These are phyloP conservation scores for Rhodeus uyekii DNA, from an alignment of 2,797 vertebrate genomes.

Conservation along the genomic window DNA sequence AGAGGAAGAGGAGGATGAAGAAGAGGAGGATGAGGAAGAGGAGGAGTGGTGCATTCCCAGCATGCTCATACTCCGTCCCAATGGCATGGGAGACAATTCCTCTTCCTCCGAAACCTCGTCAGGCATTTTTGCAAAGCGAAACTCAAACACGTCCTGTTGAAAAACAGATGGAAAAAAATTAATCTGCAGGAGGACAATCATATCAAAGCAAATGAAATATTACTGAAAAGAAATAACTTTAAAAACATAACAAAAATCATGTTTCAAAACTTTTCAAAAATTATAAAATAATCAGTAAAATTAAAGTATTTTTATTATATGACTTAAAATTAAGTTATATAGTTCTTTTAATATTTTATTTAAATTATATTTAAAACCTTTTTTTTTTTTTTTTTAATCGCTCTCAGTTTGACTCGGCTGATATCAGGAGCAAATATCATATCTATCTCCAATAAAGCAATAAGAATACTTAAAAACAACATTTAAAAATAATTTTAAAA, in stretches of 20 bases:
- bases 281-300: background rate
- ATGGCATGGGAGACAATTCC: slow-evolving; percentile 69
- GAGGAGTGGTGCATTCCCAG: slow-evolving; percentile 79
- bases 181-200: background rate
- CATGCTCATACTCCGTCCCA: slow-evolving; percentile 69
- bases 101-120: slow-evolving; percentile 80
- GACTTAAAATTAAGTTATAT: background rate
- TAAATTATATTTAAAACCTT: background rate
- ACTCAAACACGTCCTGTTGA: slow-evolving; percentile 89
- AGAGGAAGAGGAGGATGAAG: slow-evolving; percentile 75
- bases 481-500: background rate
- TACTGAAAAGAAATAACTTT: background rate
- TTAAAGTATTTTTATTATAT: background rate
- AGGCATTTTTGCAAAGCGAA: slow-evolving; percentile 94
- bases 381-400: background rate
- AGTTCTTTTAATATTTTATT: background rate
- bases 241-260: background rate
- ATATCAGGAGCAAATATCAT: background rate
- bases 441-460: background rate
- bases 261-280: too few relatives aligned
- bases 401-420: background rate
- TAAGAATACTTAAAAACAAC: background rate
- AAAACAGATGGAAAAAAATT: background rate
- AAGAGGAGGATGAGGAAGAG: slow-evolving; percentile 78
- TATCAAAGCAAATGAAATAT: background rate